Percentiles rank a stretch among this genome's conserved stretches.
phyloP scores from a whole-genome alignment of 2,113 vertebrate species.

The Cranoglanis bouderius region DNA sequence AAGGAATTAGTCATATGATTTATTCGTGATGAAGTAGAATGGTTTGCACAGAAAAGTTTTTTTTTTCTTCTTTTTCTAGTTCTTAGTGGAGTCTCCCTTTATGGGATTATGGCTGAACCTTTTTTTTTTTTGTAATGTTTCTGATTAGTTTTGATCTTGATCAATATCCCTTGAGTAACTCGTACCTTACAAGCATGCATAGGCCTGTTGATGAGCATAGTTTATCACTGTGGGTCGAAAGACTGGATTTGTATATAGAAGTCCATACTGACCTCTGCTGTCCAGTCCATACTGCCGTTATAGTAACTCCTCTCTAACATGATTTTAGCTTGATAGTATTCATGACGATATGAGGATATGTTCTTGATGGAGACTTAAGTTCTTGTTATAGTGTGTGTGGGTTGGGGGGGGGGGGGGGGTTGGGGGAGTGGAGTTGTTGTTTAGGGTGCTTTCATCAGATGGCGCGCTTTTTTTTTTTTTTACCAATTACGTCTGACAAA shows the following conservation, averaged over 20 bases:
- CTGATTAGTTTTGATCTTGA: background rate
- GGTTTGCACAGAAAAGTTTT: background rate
- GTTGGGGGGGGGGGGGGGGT: background rate
- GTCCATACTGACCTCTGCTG: slow-evolving; percentile 5
- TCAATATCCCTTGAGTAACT: background rate
- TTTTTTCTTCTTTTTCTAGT: background rate
- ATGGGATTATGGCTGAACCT: background rate
- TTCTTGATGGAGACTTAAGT: background rate
- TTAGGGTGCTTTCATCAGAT: background rate
- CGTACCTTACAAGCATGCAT: background rate
- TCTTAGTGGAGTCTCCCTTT: background rate
- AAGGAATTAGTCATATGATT: background rate
- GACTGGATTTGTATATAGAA: background rate
- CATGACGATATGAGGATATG: background rate
- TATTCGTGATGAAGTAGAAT: background rate
- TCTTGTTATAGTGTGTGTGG: background rate
- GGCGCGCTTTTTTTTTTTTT: background rate
- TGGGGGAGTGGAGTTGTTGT: too few relatives aligned
- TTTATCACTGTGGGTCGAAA: background rate
- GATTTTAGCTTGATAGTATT: background rate
- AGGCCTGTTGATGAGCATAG: background rate
- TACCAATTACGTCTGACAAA: background rate
- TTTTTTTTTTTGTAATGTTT: background rate
- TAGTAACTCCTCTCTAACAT: background rate
- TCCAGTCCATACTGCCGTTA: background rate